These are phyloP conservation scores for Charina bottae DNA, from an alignment of 2,113 vertebrate species.

Conservation along the genomic window DNA sequence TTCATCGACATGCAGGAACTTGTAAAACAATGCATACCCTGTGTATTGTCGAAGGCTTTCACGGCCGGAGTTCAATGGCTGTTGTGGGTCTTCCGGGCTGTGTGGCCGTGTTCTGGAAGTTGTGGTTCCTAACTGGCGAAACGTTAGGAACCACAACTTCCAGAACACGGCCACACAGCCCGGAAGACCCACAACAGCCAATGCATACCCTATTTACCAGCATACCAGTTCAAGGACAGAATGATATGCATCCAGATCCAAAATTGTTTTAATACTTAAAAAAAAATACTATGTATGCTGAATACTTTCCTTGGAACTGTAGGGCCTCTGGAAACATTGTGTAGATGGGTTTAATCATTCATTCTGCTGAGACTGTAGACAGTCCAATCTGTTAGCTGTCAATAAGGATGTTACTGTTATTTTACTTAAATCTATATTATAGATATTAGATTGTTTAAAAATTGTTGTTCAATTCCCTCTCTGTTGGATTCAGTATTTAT, in stretches of 20 bases:
- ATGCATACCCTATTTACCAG: not conserved
- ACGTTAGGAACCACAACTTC: too few species aligned
- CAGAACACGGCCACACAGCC: too few species aligned
- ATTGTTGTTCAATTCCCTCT: not conserved
- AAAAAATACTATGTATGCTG: not conserved
- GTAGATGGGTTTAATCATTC: not conserved
- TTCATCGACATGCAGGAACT: too few species aligned
- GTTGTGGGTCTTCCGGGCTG: too few species aligned
- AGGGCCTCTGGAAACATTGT: not conserved
- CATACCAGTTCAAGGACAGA: not conserved
- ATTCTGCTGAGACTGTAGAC: not conserved
- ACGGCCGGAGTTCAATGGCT: too few species aligned
- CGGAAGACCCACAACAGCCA: too few species aligned
- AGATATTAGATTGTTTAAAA: not conserved
- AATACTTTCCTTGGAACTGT: not conserved
- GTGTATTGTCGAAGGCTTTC: too few species aligned
- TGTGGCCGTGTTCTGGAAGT: too few species aligned
- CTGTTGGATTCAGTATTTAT: not conserved
- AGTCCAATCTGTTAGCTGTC: not conserved
- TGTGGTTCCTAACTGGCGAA: too few species aligned
- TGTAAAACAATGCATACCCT: too few species aligned
- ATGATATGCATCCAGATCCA: not conserved
- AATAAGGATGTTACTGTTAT: not conserved
- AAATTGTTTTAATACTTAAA: not conserved
- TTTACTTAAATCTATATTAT: not conserved